These are phyloP conservation scores for Latrodectus elegans DNA, from an alignment of 2,888 invertebrate genomes.

Conservation along the genomic window DNA sequence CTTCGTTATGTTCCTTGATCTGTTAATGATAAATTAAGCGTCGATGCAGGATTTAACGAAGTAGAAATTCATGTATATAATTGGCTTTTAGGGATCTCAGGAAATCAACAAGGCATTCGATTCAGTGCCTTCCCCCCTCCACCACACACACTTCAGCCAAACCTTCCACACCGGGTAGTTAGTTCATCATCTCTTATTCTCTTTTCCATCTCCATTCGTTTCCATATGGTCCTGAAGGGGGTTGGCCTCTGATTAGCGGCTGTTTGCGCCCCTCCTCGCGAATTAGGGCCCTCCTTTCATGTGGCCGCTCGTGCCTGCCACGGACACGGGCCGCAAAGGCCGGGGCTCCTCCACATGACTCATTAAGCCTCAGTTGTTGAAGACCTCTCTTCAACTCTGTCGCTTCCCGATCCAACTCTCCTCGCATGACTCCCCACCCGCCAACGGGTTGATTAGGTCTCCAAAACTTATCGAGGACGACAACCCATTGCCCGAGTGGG, in stretches of 20 bases:
- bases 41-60: no score
- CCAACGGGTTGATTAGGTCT: constrained; percentile 41
- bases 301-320: constrained; percentile 48
- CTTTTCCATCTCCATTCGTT: constrained; percentile 37
- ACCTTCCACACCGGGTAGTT: neutral
- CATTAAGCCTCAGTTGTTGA: constrained; percentile 60
- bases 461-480: constrained; percentile 39
- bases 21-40: no score
- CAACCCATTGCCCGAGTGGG: constrained; percentile 38
- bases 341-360: constrained; percentile 50
- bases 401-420: constrained; percentile 22
- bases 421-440: constrained; percentile 7
- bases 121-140: constrained; percentile 3
- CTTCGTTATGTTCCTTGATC: no score
- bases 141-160: neutral
- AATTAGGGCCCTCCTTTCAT: constrained; percentile 61
- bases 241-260: constrained; percentile 39
- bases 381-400: constrained; percentile 43
- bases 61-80: no score
- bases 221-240: constrained; percentile 62
- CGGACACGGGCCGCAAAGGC: constrained; percentile 16
- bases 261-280: constrained; percentile 21
- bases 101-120: neutral
- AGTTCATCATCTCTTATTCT: neutral
- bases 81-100: neutral